Conservation (phyloP, 2,797 vertebrate genomes). For the Lacerta agilis region DNA sequence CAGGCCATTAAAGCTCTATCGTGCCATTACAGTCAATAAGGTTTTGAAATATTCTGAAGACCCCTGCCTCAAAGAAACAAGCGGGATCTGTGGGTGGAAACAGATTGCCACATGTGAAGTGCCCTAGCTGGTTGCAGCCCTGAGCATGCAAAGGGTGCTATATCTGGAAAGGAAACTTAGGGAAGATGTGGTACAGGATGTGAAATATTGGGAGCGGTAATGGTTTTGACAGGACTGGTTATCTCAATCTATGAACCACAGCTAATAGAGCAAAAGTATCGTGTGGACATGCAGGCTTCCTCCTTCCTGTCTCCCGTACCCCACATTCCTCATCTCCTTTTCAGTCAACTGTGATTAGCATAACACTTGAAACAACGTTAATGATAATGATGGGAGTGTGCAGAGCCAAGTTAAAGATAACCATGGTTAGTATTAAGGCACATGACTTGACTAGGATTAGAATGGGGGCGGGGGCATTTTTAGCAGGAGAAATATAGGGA, state of each 20-base stretch:
- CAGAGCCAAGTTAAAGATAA: background rate
- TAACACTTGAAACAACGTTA: background rate
- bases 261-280: background rate
- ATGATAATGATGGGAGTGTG: background rate
- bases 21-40: background rate
- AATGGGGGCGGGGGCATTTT: background rate
- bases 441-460: background rate
- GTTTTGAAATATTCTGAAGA: background rate
- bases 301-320: background rate
- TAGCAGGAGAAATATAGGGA: background rate
- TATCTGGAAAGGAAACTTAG: background rate
- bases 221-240: background rate
- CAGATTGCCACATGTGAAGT: background rate
- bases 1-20: background rate
- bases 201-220: too few species aligned
- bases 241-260: background rate
- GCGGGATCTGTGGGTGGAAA: background rate
- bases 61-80: background rate
- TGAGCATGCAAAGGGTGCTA: background rate
- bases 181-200: background rate
- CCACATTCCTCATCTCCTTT: background rate
- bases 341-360: background rate
- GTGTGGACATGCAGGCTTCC: background rate
- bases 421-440: background rate
- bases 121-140: background rate